Evolutionary conservation across 2,888 invertebrate species (phyloP).

Genomic region (Dyspetes luteomarginatus): DNA sequence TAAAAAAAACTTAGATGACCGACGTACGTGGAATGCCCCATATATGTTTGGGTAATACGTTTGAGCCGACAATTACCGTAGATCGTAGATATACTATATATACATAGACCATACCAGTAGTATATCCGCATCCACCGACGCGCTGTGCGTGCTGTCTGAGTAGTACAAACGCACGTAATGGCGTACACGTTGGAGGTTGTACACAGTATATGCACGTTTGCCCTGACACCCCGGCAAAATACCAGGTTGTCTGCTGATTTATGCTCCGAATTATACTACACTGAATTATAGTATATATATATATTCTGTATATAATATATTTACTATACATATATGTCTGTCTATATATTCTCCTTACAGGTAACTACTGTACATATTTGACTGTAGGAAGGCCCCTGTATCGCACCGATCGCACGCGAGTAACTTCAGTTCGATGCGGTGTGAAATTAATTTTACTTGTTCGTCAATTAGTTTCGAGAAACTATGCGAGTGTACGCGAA

Average conservation of each 20-base stretch:
- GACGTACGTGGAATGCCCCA: too few relatives aligned
- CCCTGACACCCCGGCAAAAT: constrained; percentile 50
- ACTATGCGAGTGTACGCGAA: constrained; percentile 67
- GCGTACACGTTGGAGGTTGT: constrained; percentile 50
- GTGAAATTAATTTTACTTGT: constrained; percentile 79
- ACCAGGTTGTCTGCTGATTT: constrained; percentile 68
- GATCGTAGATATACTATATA: constrained; percentile 45
- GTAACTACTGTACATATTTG: constrained; percentile 5
- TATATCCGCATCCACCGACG: constrained; percentile 41
- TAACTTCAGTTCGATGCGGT: constrained; percentile 71
- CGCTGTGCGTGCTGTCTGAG: constrained; percentile 56
- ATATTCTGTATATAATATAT: constrained; percentile 1
- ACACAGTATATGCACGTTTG: constrained; percentile 49
- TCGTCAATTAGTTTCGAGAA: constrained; percentile 76
- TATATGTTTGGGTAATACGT: constrained; percentile 53
- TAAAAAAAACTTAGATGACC: too few relatives aligned
- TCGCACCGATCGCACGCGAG: constrained; percentile 67
- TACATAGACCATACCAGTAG: constrained; percentile 28
- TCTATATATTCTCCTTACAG: constrained; percentile 3
- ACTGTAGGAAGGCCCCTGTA: constrained; percentile 31
- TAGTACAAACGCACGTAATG: constrained; percentile 63
- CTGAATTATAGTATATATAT: constrained; percentile 30
- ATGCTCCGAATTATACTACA: constrained; percentile 64
- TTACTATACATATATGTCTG: background rate
- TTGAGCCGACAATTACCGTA: constrained; percentile 63